Percentiles rank a stretch among this genome's conserved stretches.
Conservation (phyloP, 2,113 vertebrate genomes). For the Rhodinocichla rosea region DNA sequence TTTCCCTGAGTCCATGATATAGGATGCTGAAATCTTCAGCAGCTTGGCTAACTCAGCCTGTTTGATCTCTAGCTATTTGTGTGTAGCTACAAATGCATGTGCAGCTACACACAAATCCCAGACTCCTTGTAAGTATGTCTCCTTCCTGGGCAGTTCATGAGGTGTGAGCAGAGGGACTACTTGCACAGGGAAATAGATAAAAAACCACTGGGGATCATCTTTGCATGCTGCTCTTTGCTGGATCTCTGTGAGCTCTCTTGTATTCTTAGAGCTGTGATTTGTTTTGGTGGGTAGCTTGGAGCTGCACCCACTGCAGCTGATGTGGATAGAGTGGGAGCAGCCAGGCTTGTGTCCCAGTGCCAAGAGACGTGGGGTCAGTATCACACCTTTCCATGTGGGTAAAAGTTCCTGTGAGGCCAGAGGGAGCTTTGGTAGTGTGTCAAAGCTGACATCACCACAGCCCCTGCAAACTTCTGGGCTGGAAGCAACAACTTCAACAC, state of each 20-base stretch:
- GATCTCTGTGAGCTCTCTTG: neutral
- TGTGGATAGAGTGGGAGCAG: neutral
- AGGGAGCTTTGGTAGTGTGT: neutral
- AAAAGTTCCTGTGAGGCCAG: neutral
- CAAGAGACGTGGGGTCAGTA: neutral
- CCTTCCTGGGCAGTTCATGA: neutral
- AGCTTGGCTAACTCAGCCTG: neutral
- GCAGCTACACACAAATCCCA: neutral
- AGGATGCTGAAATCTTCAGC: neutral
- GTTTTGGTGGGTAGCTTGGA: neutral
- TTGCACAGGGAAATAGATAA: neutral
- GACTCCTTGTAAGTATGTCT: neutral
- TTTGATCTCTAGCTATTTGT: neutral
- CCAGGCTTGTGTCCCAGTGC: neutral
- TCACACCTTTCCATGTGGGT: neutral
- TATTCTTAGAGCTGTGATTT: neutral
- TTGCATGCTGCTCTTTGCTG: neutral
- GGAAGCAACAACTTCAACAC: neutral
- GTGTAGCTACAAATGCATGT: neutral
- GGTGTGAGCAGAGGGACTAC: neutral
- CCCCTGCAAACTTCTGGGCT: conserved; percentile 2
- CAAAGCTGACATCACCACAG: neutral
- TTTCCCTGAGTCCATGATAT: neutral
- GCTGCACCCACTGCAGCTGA: neutral
- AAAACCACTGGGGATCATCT: neutral